Percentiles rank a stretch among this genome's conserved stretches.
phyloP scores from a whole-genome alignment of 1,140 invertebrate species.

The Dendroctonus ponderosae region DNA sequence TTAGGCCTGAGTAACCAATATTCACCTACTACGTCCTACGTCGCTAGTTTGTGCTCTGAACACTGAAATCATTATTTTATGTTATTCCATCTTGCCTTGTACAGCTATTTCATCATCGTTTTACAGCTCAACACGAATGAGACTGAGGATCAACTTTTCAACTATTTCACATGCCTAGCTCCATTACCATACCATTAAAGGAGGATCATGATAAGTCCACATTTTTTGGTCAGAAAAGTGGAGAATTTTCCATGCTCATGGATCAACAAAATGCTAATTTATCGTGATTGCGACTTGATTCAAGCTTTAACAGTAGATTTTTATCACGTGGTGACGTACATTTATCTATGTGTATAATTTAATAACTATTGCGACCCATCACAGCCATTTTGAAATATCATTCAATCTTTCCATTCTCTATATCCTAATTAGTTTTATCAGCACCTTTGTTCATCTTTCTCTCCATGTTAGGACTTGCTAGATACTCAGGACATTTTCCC shows the following conservation, averaged over 20 bases:
- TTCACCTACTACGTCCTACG: slow-evolving; percentile 43
- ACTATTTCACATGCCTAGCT: no score
- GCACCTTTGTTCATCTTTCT: slow-evolving; percentile 12
- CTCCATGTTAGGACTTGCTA: no score
- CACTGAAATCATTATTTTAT: slow-evolving; percentile 28
- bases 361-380: slow-evolving; percentile 25
- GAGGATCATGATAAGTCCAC: no score
- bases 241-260: no score
- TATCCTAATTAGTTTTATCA: slow-evolving; percentile 1
- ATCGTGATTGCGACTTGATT: no score
- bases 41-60: slow-evolving; percentile 46
- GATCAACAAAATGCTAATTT: no score
- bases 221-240: no score
- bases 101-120: slow-evolving; percentile 18
- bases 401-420: background rate
- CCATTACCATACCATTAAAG: no score
- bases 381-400: slow-evolving; percentile 31
- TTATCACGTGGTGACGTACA: background rate
- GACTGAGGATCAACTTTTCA: background rate
- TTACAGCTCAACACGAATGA: background rate
- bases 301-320: no score
- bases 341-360: slow-evolving; percentile 29
- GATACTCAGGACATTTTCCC: no score
- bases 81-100: slow-evolving; percentile 1
- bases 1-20: slow-evolving; percentile 50